Evolutionary conservation across 2,113 vertebrate genomes (phyloP), one percentile per base, ranked within the genome.

Genomic region (Eupsittula cactorum): DNA sequence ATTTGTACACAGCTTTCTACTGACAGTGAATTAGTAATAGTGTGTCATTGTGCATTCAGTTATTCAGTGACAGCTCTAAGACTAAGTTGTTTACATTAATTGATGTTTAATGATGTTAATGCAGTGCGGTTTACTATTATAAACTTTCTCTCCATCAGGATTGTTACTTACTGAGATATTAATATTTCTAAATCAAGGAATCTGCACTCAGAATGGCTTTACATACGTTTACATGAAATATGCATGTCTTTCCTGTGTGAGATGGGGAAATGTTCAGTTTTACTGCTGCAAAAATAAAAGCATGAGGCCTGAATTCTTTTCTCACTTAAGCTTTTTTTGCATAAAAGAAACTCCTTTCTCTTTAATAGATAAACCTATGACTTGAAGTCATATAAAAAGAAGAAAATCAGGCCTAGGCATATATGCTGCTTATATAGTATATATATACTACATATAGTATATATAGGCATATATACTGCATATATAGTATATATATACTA

Each of bases 11-110:
- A 95, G 88, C 88, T 97, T 85, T 96, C 88, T 82, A 27, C 88
- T 94, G 73, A 89, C 88, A 97, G 82, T 92, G 85, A 96, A 95
- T 97, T 97, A 82, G 95, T 97, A 97, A 94, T 91, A 95, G 84
- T 62, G 81, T 71, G 89, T 95, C 93, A 92, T 62, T 93, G 88
- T 96, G 82, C 88, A 86, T 95, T 95, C 82, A 60, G 87, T 74
- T 95, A 60, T 74, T 91, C 47, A 57, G 73, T 97, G 96, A 95
- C 97, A 97, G 90, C 85, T 89, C 96, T 95, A 89, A 88, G 87
- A 87, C 91, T 85, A 87, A 97, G 95, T 96, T 91, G 89, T 92
- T 96, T 93, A 90, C 65, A 82, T 97, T 97, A 96, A 97, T 96
- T 96, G 91, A 86, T 96, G 81, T 86, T 97, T 97, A 92, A 95